phyloP scores from a whole-genome alignment of 2,888 invertebrate species.

The Andrena bucephala region DNA sequence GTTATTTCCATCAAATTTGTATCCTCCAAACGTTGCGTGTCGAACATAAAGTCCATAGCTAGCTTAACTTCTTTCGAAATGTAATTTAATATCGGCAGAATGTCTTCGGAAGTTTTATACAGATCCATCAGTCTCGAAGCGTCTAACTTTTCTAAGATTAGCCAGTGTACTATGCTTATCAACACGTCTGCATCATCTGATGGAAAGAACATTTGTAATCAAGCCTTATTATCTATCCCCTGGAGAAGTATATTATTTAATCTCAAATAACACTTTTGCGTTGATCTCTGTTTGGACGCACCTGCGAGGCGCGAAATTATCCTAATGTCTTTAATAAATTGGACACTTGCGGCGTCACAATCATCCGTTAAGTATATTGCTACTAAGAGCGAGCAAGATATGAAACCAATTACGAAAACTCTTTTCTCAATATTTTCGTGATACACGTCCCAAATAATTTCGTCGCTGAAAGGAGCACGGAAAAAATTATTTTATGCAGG shows the following conservation, averaged over 20 bases:
- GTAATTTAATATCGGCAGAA: slow-evolving; percentile 73
- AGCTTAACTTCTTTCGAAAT: slow-evolving; percentile 74
- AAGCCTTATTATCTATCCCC: too few species aligned
- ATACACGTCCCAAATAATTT: slow-evolving; percentile 76
- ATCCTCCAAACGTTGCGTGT: slow-evolving; percentile 70
- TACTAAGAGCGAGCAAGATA: slow-evolving; percentile 75
- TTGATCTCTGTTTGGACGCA: slow-evolving; percentile 46
- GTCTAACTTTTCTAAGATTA: slow-evolving; percentile 73
- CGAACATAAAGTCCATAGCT: slow-evolving; percentile 78
- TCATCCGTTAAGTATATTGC: slow-evolving; percentile 63
- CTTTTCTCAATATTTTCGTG: slow-evolving; percentile 61
- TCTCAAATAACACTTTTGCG: slow-evolving; percentile 8
- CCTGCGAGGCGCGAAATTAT: slow-evolving; percentile 71
- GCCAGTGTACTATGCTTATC: slow-evolving; percentile 73
- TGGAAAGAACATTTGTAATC: neutral
- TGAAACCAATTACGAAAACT: slow-evolving; percentile 73
- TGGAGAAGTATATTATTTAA: slow-evolving; percentile 6
- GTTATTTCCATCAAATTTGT: slow-evolving; percentile 72
- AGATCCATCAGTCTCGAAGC: slow-evolving; percentile 44
- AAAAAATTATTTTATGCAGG: slow-evolving; percentile 2
- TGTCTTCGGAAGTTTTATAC: slow-evolving; percentile 70
- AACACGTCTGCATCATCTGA: slow-evolving; percentile 65
- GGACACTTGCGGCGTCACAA: slow-evolving; percentile 19
- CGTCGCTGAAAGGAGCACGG: slow-evolving; percentile 67
- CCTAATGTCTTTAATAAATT: slow-evolving; percentile 64